Evolutionary conservation across 2,888 invertebrate genomes (phyloP).

Genomic region (Apamea sordens): DNA sequence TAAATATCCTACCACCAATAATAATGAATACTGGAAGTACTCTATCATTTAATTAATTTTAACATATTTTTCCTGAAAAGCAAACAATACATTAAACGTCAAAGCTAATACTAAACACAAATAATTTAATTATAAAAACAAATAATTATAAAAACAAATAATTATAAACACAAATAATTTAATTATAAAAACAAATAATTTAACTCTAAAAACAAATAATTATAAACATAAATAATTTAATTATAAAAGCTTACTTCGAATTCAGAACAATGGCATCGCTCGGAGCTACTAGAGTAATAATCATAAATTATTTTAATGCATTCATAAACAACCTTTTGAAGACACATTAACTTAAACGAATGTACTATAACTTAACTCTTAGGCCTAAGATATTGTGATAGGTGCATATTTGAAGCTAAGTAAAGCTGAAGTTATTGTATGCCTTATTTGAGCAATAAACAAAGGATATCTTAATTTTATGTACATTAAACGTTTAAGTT

Average conservation of each 20-base stretch:
- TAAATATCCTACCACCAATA: neutral
- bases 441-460: slow-evolving; percentile 43
- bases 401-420: slow-evolving; percentile 37
- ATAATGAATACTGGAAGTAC: neutral
- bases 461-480: slow-evolving; percentile 47
- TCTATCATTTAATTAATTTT: neutral
- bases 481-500: slow-evolving; percentile 37
- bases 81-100: neutral
- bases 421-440: slow-evolving; percentile 27
- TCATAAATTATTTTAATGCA: slow-evolving; percentile 47
- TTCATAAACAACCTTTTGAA: slow-evolving; percentile 54
- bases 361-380: slow-evolving; percentile 30
- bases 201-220: slow-evolving; percentile 22
- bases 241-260: slow-evolving; percentile 27
- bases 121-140: slow-evolving; percentile 22
- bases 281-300: slow-evolving; percentile 38
- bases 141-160: slow-evolving; percentile 28
- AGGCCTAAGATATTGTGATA: slow-evolving; percentile 41
- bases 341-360: slow-evolving; percentile 48
- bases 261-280: slow-evolving; percentile 40
- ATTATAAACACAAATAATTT: too few relatives aligned
- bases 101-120: too few relatives aligned
- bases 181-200: slow-evolving; percentile 20
- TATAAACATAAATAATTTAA: slow-evolving; percentile 5
- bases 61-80: neutral